Evolutionary conservation across 2,888 invertebrate genomes (phyloP), one percentile per base, ranked within the genome.

Genomic region (Drosophila incognita): DNA sequence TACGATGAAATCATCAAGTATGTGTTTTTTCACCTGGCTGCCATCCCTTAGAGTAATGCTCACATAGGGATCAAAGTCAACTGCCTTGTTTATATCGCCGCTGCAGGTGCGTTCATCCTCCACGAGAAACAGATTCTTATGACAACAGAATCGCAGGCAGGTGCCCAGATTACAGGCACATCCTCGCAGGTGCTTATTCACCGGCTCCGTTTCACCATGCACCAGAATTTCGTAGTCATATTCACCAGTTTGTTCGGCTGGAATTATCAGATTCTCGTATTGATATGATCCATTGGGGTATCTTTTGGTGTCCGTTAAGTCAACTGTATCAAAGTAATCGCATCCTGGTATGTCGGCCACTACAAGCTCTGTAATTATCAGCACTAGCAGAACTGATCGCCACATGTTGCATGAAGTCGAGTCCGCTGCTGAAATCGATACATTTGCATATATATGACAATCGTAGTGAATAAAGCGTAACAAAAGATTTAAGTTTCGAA

Each of bases 81-180:
- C 5, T 0, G 48, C 67, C 7, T 27, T 2, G 2, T 1, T 1
- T 4, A 68, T 60, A 8, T 63, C 46, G 0, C 51, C 64, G 2
- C n/a, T 46, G 35, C 82, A 81, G 15, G 10, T 27, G 2, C 69
- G 57, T 6, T 72, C 60, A 3, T 52, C n/a, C 0, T 33, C 13
- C 1, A 48, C 49, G 11, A 79, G 64, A 3, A 29, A 1, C 2
- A 42, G 60, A 31, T 76, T 64, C 33, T 13, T n/a, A 10, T 69
- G 51, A 46, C 91, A 91, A 63, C 91, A 91, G 53, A 90, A 82
- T 6, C 92, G 83, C 1, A 93, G 78, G 58, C 93, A 93, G 2
- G 81, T 65, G 58, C 84, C 90, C n/a, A 92, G 38, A 6, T 81
- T 42, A 58, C 91, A 91, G 29, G 86, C 73, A 52, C 92, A 92